Percentiles rank a stretch among this genome's conserved stretches.
Conservation (phyloP, 2,797 vertebrate species). For the Pipistrellus kuhlii region DNA sequence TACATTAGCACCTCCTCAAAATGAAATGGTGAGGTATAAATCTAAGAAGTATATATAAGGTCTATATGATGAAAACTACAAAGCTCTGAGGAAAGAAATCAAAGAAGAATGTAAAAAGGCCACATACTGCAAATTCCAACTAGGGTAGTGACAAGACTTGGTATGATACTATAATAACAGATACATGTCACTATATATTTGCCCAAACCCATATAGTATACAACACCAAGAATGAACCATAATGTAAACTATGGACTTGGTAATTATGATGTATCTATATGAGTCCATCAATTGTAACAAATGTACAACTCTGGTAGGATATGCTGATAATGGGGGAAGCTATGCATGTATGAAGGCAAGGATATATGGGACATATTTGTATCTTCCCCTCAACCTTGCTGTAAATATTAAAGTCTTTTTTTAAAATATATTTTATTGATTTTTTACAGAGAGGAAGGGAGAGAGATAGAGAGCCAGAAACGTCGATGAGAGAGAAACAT, state of each 20-base stretch:
- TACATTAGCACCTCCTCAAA: not conserved
- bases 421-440: no score
- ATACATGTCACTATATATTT: not conserved
- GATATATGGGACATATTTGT: not conserved
- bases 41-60: not conserved
- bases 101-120: not conserved
- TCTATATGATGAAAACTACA: not conserved
- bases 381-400: not conserved
- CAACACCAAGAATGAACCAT: not conserved
- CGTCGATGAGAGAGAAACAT: no score
- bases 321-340: not conserved
- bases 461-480: no score
- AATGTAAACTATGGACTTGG: not conserved
- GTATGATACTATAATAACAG: not conserved
- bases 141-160: not conserved
- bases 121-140: not conserved
- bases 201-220: not conserved
- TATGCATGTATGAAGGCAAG: not conserved
- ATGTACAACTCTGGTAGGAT: not conserved
- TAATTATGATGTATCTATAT: not conserved
- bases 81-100: not conserved
- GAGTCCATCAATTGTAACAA: not conserved
- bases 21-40: constrained; percentile 4
- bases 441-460: no score
- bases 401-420: not conserved